These are phyloP conservation scores for Euwallacea fornicatus DNA, from an alignment of 1,140 invertebrate genomes.

Conservation along the genomic window DNA sequence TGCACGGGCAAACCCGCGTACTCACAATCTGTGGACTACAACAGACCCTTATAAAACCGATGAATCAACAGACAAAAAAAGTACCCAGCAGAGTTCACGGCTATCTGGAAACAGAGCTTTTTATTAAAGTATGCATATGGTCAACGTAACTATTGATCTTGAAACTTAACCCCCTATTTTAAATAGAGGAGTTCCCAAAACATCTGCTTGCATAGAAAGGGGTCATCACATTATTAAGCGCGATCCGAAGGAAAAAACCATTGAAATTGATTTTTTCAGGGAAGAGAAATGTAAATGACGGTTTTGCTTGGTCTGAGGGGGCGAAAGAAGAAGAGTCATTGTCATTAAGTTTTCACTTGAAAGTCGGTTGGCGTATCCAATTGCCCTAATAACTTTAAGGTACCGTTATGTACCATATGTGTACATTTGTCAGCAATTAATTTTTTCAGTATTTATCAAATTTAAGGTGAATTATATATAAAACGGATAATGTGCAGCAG, in stretches of 20 bases:
- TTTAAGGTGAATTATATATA: no score
- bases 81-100: constrained; percentile 28
- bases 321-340: no score
- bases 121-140: constrained; percentile 37
- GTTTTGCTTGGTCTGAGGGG: no score
- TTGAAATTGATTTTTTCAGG: constrained; percentile 20
- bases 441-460: no score
- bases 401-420: no score
- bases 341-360: no score
- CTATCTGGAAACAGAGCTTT: constrained; percentile 18
- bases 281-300: neutral
- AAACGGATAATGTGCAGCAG: no score
- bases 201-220: constrained; percentile 26
- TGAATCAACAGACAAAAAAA: constrained; percentile 9
- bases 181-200: constrained; percentile 21
- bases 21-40: neutral
- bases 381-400: no score
- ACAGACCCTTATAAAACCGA: constrained; percentile 15
- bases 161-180: constrained; percentile 24
- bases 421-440: no score
- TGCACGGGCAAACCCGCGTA: no score
- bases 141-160: constrained; percentile 24
- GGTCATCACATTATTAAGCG: constrained; percentile 21
- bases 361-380: no score
- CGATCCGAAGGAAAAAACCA: constrained; percentile 21